Base-by-base conservation (phyloP, 1,140 invertebrate genomes). In the Zaprionus lachaisei region DNA sequence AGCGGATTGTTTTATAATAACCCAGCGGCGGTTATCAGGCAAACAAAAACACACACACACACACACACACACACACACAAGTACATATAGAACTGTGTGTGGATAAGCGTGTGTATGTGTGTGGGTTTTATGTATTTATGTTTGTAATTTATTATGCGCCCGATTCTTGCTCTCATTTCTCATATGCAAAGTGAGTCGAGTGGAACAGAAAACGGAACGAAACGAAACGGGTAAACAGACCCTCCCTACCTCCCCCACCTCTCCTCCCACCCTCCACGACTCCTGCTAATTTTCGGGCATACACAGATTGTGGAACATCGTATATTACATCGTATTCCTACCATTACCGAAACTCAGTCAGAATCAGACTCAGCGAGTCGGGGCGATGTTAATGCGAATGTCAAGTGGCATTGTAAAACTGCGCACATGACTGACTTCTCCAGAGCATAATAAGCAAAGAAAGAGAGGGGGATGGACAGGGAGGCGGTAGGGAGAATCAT, bases 391-490 rank as follows among this genome's bases (percentile, higher is more conserved):
- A 80, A 80, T 80, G 67, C 54, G 41, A 67, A 78, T 89, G 84
- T 81, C 70, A 87, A 84, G 81, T 87, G 84, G 68, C 78, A 76
- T 84, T 79, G 73, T 72, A 47, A 58, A 71, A 75, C 49, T 72
- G 70, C 64, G 76, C 83, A 87, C 84, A 78, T 86, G 84, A 87
- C 49, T 72, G 80, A 80, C 62, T 69, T 74, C 69, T 55, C 31
- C 24, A 17, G 61, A 47, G 57, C 71, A 71, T 44, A 63, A 83
- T 31, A 7, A 34, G 15, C 55, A 37, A 5, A 54, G 38, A 15
- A 56, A 41, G 34, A 38, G 57, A 47, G 24, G 20, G 55, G 31
- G 9, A n/a, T 2, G n/a, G n/a, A 47, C 20, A 55, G 26, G 47
- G 24, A 22, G n/a, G n/a, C 54, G n/a, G 15, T 1, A n/a, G 15